Evolutionary conservation across 53 echinoderm and acorn worm genomes (phyloP).

Genomic region (Mesocentrotus franciscanus): DNA sequence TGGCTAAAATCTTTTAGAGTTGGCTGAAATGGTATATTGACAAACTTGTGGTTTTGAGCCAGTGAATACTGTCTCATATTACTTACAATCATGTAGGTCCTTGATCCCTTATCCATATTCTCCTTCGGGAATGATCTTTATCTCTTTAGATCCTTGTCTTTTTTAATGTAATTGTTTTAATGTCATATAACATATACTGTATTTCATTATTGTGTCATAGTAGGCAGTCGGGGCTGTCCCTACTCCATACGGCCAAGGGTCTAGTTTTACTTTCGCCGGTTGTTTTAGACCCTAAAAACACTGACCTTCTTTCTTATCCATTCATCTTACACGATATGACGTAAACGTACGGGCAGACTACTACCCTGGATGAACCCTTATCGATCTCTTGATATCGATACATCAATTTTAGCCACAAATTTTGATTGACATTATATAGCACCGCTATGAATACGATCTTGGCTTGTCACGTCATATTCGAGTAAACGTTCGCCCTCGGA

Average conservation of each 20-base stretch:
- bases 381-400: conserved; percentile 30
- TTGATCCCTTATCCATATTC: too few relatives aligned
- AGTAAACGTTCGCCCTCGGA: conserved; percentile 11
- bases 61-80: background rate
- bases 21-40: background rate
- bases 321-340: conserved; percentile 12
- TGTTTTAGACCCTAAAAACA: background rate
- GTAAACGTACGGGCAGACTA: background rate
- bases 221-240: background rate
- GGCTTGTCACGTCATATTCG: conserved; percentile 17
- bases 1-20: background rate
- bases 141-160: too few relatives aligned
- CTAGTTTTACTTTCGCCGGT: background rate
- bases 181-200: background rate
- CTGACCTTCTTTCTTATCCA: background rate
- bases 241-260: background rate
- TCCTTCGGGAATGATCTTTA: too few relatives aligned
- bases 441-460: conserved; percentile 18
- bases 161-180: background rate
- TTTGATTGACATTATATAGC: background rate
- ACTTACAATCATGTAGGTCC: background rate
- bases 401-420: background rate
- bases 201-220: conserved; percentile 17
- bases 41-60: background rate
- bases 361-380: conserved; percentile 8